These are phyloP conservation scores for Scaptomyza reducta DNA, from an alignment of 2,888 invertebrate species.

Conservation along the genomic window DNA sequence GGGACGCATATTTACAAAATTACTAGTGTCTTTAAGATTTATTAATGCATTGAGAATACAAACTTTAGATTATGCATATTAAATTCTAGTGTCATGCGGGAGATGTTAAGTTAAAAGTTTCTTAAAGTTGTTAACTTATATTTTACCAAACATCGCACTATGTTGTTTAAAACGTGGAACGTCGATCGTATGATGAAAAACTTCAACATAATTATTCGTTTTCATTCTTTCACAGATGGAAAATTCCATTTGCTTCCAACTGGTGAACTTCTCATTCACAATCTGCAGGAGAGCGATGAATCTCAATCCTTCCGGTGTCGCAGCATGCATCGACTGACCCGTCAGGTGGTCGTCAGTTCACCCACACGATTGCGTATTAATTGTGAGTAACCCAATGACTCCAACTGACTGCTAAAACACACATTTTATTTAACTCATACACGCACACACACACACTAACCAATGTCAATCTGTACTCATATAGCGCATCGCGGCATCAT, in stretches of 20 bases:
- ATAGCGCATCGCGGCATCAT: slow-evolving; percentile 90
- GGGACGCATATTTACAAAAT: slow-evolving; percentile 11
- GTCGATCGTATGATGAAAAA: not conserved
- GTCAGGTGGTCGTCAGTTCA: slow-evolving; percentile 89
- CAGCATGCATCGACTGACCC: slow-evolving; percentile 90
- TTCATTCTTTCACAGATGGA: slow-evolving; percentile 86
- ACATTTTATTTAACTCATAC: not conserved
- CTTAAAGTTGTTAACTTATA: not conserved
- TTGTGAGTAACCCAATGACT: slow-evolving; percentile 85
- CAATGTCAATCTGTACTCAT: slow-evolving; percentile 64
- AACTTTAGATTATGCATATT: not conserved
- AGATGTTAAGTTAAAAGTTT: not conserved
- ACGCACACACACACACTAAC: slow-evolving; percentile 40
- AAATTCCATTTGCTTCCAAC: slow-evolving; percentile 90
- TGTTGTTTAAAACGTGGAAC: not conserved
- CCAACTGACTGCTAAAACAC: slow-evolving; percentile 5
- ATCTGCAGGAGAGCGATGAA: slow-evolving; percentile 90
- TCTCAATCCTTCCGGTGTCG: slow-evolving; percentile 89
- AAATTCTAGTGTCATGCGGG: not conserved
- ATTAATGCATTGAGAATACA: slow-evolving; percentile 4
- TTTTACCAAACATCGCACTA: too few species aligned
- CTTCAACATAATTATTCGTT: not conserved
- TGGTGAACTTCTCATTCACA: slow-evolving; percentile 90
- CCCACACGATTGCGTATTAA: slow-evolving; percentile 89
- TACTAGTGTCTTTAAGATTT: slow-evolving; percentile 16